Evolutionary conservation across 2,797 vertebrate genomes (phyloP), one percentile per base, ranked within the genome.

Genomic region (Gephyroberyx darwinii): DNA sequence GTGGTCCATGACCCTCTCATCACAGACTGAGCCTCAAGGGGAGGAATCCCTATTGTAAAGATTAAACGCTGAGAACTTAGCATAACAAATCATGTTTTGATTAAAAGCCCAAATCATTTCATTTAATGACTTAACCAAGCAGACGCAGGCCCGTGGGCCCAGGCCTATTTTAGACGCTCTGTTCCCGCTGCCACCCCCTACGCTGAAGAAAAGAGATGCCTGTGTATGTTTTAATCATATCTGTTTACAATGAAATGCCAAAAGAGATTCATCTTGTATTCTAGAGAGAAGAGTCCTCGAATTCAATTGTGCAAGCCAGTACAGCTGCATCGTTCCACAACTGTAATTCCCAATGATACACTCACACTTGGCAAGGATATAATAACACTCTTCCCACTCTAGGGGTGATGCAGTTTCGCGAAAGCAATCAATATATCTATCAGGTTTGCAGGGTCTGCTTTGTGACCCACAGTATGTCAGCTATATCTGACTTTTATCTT

Each of bases 221-320:
- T 22, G 3, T 51, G 12, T 58, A 30, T 16, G 22, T 43, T 70
- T 59, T 43, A 45, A 70, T 61, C 20, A 39, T 48, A 31, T 63
- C 39, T 63, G 59, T 22, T 45, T 70, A 20, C 58, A 53, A 22
- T 20, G 52, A 39, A 58, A 41, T 43, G 57, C 47, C 39, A 48
- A 53, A 53, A 35, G 10, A 20, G 26, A 65, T 37, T 31, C 3
- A 13, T 20, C 37, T 39, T 19, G 16, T 26, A 37, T 8, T 72
- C 17, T 37, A 45, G 52, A 35, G 51, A 37, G 26, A 22, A 37
- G 12, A 35, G 39, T 16, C 5, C 16, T 45, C 16, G 14, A 45
- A 45, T 14, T 45, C 43, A 45, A 45, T 45, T 47, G 39, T 22
- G 22, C 43, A 12, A 50, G 30, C 22, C 30, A 54, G 43, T 19